Percentiles rank a stretch among this genome's conserved stretches.
These are phyloP conservation scores for Drosophila pallidifrons DNA, from an alignment of 1,140 invertebrate species.

Conservation along the genomic window DNA sequence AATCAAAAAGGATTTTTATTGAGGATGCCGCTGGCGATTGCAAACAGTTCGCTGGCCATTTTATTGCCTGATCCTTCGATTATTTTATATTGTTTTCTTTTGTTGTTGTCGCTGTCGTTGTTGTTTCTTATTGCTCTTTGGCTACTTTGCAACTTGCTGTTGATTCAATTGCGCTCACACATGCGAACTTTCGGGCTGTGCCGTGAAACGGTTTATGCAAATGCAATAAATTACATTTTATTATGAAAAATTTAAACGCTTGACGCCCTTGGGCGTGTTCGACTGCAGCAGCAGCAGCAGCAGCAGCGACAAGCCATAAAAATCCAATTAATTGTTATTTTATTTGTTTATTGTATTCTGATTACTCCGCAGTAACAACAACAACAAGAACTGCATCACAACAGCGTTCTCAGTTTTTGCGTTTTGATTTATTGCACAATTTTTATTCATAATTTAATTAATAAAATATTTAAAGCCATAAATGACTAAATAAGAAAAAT, in stretches of 20 bases:
- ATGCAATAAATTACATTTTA: slow-evolving; percentile 80
- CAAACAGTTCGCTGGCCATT: slow-evolving; percentile 66
- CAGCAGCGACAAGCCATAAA: slow-evolving; percentile 54
- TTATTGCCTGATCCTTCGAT: slow-evolving; percentile 57
- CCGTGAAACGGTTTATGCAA: slow-evolving; percentile 69
- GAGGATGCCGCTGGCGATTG: slow-evolving; percentile 61
- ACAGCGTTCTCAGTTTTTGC: slow-evolving; percentile 6
- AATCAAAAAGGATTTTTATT: slow-evolving; percentile 75
- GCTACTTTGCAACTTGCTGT: slow-evolving; percentile 62
- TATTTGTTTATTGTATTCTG: slow-evolving; percentile 82
- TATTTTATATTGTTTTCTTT: slow-evolving; percentile 20
- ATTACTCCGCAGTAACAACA: slow-evolving; percentile 55
- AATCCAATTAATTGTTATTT: slow-evolving; percentile 83
- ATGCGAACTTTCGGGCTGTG: slow-evolving; percentile 9
- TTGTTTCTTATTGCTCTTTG: slow-evolving; percentile 52
- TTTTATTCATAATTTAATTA: slow-evolving; percentile 71
- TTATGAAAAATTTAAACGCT: slow-evolving; percentile 76
- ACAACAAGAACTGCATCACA: neutral
- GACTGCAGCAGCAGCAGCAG: slow-evolving; percentile 29
- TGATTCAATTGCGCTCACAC: slow-evolving; percentile 65
- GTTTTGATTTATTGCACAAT: slow-evolving; percentile 61
- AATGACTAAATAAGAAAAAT: slow-evolving; percentile 33
- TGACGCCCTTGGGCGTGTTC: slow-evolving; percentile 11
- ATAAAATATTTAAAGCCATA: slow-evolving; percentile 51
- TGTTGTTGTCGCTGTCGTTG: slow-evolving; percentile 41